A percentile compares a stretch with the other conserved stretches of the same genome.
Evolutionary conservation across 2,113 vertebrate species (phyloP).

Genomic region (Lanius ludovicianus): DNA sequence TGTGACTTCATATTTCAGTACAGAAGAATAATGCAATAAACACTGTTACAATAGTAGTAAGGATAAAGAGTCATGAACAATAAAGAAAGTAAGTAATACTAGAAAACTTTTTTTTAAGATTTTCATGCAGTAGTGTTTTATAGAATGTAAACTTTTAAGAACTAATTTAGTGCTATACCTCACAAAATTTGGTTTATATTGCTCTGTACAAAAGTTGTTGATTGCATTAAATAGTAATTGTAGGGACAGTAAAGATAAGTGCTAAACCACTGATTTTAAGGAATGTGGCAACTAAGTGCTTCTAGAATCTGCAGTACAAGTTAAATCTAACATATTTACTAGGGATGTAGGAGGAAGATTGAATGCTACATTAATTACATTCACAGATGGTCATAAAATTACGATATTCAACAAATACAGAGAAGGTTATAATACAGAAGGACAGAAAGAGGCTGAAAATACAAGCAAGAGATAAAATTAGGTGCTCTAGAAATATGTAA

Average conservation of each 20-base stretch:
- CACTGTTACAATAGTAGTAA: neutral
- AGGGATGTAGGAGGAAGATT: slow-evolving; percentile 19
- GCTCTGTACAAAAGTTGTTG: neutral
- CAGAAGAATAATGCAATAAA: neutral
- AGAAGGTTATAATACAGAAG: slow-evolving; percentile 21
- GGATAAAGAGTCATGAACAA: neutral
- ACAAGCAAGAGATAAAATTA: slow-evolving; percentile 10
- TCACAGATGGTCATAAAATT: slow-evolving; percentile 55
- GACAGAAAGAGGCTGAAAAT: slow-evolving; percentile 18
- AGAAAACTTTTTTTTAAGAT: neutral
- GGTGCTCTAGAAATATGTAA: slow-evolving; percentile 3
- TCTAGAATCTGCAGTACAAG: neutral
- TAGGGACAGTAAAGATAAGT: neutral
- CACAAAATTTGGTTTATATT: neutral
- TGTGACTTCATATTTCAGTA: neutral
- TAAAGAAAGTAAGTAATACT: neutral
- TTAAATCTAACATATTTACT: slow-evolving; percentile 51
- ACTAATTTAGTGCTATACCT: neutral
- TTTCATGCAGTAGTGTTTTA: neutral
- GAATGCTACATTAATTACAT: slow-evolving; percentile 53
- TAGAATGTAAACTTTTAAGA: neutral
- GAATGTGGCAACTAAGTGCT: neutral
- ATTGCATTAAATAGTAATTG: neutral
- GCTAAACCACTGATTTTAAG: neutral
- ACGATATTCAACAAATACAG: slow-evolving; percentile 5